Conservation (phyloP, 2,888 invertebrate genomes). For the Alloplasta piceator region DNA sequence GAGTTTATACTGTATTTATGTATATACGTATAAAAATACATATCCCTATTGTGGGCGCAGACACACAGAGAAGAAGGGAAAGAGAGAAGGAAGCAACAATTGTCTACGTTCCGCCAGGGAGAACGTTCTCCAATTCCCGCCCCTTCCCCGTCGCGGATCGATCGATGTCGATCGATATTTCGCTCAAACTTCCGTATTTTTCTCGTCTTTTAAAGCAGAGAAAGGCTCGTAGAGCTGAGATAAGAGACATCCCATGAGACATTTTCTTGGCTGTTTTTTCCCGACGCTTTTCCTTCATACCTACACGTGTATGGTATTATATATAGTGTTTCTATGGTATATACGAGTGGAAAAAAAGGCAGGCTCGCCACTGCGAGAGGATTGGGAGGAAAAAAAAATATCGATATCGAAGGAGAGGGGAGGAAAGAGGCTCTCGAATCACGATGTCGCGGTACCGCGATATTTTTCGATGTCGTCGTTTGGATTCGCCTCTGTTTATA, state of each 20-base stretch:
- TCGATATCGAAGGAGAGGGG: conserved; percentile 16
- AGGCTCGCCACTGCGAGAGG: conserved; percentile 33
- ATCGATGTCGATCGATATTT: conserved; percentile 37
- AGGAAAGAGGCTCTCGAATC: conserved; percentile 28
- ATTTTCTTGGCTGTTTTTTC: conserved; percentile 41
- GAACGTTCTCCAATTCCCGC: too few species aligned
- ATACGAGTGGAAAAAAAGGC: background rate
- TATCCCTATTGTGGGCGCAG: conserved; percentile 17
- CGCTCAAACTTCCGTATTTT: conserved; percentile 3
- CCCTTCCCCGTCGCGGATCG: conserved; percentile 4
- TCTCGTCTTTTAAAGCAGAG: conserved; percentile 18
- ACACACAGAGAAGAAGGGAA: conserved; percentile 1
- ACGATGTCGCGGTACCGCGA: conserved; percentile 42
- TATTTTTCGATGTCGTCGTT: conserved; percentile 56
- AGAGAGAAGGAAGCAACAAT: conserved; percentile 41
- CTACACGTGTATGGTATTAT: background rate
- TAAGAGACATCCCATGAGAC: conserved; percentile 51
- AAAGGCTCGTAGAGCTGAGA: conserved; percentile 46
- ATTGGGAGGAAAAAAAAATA: conserved; percentile 22
- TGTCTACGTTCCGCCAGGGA: conserved; percentile 42
- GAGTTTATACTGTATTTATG: background rate
- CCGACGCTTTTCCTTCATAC: conserved; percentile 1
- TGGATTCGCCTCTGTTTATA: conserved; percentile 21
- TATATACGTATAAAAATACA: background rate
- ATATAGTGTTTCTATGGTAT: background rate